Base-by-base conservation (phyloP, 64 coral and sea anemone genomes). In the Astreopora myriophthalma region DNA sequence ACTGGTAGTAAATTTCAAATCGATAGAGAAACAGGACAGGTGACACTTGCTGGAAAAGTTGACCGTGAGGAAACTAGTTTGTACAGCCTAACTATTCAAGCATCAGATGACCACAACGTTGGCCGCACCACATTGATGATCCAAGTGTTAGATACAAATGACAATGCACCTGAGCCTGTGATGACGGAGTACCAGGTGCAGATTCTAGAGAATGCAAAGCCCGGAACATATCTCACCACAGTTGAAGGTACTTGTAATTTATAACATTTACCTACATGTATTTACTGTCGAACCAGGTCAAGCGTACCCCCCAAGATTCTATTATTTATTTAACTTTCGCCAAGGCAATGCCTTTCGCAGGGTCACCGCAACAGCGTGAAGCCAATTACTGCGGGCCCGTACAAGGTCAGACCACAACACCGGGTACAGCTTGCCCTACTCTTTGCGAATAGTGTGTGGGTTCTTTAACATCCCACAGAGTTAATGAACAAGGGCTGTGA, bases 1-100 rank as follows among this genome's bases (percentile, higher is more conserved):
- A 73, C 36, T 82, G 92, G 87, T 0, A 94, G 87, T 52, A 97
- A 97, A 79, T 97, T 97, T 29, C 60, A 65, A 19, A 94, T 97
- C 73, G 87, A 94, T 4, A 24, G 71, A 8, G 30, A 12, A 8
- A 68, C 3, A 22, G 91, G 91, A 20, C 68, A 90, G 27, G 77
- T 97, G 4, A 79, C 48, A 20, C 87, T 97, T 20, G 91, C 67
- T 32, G 48, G 64, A 12, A 87, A 87, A 24, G 46, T 97, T 75
- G 95, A 97, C 49, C 65, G 71, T 16, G 95, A 97, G 55, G 84
- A 75, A 19, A 65, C 76, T 22, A 97, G 88, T 23, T 71, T 75
- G 2, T 97, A 66, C 35, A 65, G 26, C 22, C 73, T 97, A 62
- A 76, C 48, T 48, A 46, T 97, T 16, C 31, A 71, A 1, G 95